Evolutionary conservation across 2,797 vertebrate genomes (phyloP), one percentile per base, ranked within the genome.

Genomic region (Catostomus latipinnis): DNA sequence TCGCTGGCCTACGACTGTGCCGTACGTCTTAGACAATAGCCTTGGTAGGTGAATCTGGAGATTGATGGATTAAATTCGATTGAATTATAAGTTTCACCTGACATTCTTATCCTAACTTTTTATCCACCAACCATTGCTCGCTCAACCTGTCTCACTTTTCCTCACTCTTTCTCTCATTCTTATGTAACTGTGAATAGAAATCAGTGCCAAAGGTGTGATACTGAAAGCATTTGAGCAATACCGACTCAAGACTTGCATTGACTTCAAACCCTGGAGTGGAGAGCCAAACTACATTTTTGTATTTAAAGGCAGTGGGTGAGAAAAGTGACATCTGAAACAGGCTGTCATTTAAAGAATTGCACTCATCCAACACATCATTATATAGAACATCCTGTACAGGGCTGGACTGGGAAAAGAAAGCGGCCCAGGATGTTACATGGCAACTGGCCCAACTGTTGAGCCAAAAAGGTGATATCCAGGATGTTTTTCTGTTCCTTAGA

Each of bases 171-270:
- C 34, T 34, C 34, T 34, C 34, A 34, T 34, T 50, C 52, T 57
- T 6, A 22, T 54, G 4, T 12, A 1, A 53, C 12, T 56, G 63
- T 18, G 1, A 58, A 45, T 58, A 98, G 96, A 96, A 0, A 94
- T 97, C 73, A 97, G 97, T 87, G 96, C 96, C 46, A 98, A 96
- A 87, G 96, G 95, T 22, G 90, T 97, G 75, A 95, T 97, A 78
- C 91, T 97, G 50, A 94, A 95, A 82, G 95, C 95, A 0, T 96
- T 98, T 84, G 96, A 98, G 80, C 95, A 92, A 76, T 97, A 96
- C 88, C 93, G 96, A 78, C 91, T 98, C 63, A 98, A 97, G 92
- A 95, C 95, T 0, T 98, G 97, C 85, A 96, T 98, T 54, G 93
- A 98, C 91, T 98, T 97, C 89, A 95, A 94, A 75, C 95, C 94